These are phyloP conservation scores for Mixornis gularis DNA, from an alignment of 2,113 vertebrate species.

Conservation along the genomic window DNA sequence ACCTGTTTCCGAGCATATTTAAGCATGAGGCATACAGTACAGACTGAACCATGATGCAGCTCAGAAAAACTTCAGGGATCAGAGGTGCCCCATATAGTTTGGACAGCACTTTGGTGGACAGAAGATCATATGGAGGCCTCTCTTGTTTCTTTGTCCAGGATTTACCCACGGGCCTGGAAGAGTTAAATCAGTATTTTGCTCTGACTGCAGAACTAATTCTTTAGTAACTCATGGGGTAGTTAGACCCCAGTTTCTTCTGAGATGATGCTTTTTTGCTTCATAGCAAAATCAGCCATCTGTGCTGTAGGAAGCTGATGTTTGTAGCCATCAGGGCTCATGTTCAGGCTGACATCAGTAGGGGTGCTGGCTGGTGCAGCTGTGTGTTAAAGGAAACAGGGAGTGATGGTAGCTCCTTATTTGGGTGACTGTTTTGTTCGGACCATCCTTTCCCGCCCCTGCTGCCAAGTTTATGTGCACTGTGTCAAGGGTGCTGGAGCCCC, in stretches of 20 bases:
- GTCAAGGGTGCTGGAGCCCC: constrained; percentile 30
- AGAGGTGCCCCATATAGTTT: neutral
- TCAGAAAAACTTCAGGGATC: neutral
- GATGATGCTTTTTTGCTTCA: neutral
- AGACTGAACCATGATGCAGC: neutral
- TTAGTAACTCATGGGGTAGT: neutral
- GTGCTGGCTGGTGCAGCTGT: neutral
- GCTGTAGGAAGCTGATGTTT: neutral
- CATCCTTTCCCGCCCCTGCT: neutral
- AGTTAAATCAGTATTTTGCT: neutral
- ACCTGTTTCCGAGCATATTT: neutral
- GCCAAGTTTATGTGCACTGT: neutral
- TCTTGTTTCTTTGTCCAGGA: neutral
- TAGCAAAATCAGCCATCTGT: neutral
- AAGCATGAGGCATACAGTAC: neutral
- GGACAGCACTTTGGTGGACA: neutral
- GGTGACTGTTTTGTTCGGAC: neutral
- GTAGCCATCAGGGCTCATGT: neutral
- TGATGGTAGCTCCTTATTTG: constrained; percentile 24
- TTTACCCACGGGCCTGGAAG: neutral
- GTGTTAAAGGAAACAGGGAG: neutral
- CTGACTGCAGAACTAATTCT: neutral
- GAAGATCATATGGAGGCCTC: neutral
- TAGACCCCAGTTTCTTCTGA: neutral
- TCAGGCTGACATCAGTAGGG: neutral